phyloP scores from a whole-genome alignment of 2,113 vertebrate genomes.

The Antigone vipio region DNA sequence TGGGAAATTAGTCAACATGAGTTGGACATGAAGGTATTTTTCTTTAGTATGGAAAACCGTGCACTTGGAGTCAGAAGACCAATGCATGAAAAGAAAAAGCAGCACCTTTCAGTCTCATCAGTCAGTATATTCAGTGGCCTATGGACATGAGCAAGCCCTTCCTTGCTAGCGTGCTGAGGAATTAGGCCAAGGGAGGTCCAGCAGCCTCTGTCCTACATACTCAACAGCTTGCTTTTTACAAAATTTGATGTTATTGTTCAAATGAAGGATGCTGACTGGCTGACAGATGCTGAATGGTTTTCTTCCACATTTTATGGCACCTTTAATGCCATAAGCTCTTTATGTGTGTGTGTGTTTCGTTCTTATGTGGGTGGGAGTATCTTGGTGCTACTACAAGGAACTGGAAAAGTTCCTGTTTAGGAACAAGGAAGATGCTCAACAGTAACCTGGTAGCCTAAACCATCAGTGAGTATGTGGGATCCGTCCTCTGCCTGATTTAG shows the following conservation, averaged over 20 bases:
- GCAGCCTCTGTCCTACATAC: fast-evolving
- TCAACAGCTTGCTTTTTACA: neutral
- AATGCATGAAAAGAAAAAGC: neutral
- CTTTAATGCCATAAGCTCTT: neutral
- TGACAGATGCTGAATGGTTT: neutral
- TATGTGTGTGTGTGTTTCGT: neutral
- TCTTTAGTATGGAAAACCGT: neutral
- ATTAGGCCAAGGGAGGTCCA: neutral
- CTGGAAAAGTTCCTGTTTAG: neutral
- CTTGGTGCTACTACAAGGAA: neutral
- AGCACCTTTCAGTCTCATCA: neutral
- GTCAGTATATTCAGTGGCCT: neutral
- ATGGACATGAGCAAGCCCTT: neutral
- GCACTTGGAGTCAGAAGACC: neutral
- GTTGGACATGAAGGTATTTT: neutral
- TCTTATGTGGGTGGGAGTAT: neutral
- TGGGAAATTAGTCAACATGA: neutral
- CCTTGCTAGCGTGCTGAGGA: neutral
- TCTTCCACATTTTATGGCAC: neutral
- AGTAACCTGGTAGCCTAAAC: neutral
- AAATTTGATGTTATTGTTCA: neutral
- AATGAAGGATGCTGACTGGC: neutral
- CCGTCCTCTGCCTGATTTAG: neutral
- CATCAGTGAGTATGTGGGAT: neutral
- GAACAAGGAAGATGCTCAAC: neutral